A percentile compares a stretch with the other conserved stretches of the same genome.
Conservation (phyloP, 2,797 vertebrate species). For the Lepilemur septentrionalis region DNA sequence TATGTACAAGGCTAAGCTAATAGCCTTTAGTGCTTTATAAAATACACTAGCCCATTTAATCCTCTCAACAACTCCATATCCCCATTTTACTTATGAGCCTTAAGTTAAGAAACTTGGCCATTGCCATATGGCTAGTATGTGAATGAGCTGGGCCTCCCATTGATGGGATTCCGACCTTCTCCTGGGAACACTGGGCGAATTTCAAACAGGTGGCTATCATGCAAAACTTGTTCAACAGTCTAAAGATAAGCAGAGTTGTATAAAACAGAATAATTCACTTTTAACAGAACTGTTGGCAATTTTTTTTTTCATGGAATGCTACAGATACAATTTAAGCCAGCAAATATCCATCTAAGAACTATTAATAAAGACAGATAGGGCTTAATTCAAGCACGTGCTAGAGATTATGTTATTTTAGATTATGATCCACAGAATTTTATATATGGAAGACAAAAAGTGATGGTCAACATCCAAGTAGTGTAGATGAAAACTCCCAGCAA, state of each 20-base stretch:
- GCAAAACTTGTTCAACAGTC: neutral
- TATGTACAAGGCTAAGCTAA: neutral
- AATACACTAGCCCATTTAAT: neutral
- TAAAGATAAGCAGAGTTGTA: neutral
- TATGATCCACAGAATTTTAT: neutral
- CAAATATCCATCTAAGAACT: neutral
- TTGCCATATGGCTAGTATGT: neutral
- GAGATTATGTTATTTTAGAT: neutral
- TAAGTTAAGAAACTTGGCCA: neutral
- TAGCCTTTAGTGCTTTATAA: neutral
- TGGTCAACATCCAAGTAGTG: neutral
- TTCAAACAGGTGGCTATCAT: neutral
- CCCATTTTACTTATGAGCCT: neutral
- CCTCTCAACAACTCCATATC: neutral
- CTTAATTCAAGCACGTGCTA: neutral
- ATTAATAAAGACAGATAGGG: neutral
- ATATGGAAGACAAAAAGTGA: neutral
- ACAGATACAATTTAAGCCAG: neutral
- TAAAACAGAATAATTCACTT: neutral
- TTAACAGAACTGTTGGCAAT: neutral
- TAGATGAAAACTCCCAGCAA: neutral
- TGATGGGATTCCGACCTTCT: neutral
- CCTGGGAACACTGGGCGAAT: accelerated
- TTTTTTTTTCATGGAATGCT: neutral
- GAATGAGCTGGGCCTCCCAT: neutral